phyloP scores from a whole-genome alignment of 2,113 vertebrate genomes.

The Stigmatopora argus region DNA sequence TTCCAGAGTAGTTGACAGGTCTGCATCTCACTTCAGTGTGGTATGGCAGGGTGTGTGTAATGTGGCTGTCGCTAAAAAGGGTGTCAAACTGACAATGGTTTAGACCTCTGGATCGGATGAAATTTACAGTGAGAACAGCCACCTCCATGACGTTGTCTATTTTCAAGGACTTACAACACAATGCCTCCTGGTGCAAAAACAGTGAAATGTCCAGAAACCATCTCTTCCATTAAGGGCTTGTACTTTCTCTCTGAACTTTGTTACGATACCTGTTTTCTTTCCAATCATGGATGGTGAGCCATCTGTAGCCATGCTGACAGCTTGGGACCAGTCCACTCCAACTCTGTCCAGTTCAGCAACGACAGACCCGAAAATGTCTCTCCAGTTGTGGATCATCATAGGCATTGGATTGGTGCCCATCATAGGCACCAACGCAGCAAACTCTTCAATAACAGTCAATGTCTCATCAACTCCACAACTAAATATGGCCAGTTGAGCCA shows the following conservation, averaged over 20 bases:
- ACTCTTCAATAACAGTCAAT: not conserved
- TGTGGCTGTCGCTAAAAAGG: not conserved
- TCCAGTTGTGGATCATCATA: not conserved
- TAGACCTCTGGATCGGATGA: not conserved
- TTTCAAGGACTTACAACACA: no score
- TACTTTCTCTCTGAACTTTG: no score
- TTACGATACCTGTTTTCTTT: no score
- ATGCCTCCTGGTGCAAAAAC: no score
- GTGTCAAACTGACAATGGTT: slow-evolving; percentile 1
- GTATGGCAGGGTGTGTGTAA: not conserved
- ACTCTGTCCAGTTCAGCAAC: not conserved
- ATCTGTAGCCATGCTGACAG: no score
- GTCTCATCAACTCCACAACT: not conserved
- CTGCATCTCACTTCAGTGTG: no score
- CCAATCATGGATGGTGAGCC: no score
- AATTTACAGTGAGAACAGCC: not conserved
- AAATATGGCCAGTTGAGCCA: not conserved
- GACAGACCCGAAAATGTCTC: not conserved
- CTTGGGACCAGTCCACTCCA: no score
- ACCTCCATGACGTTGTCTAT: not conserved
- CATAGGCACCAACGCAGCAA: not conserved
- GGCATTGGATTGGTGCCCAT: not conserved
- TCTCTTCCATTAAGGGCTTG: no score
- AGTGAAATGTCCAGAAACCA: no score
- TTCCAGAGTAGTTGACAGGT: no score